Evolutionary conservation across 2,888 invertebrate species (phyloP), one percentile per base, ranked within the genome.

Genomic region (Phengaris arion): DNA sequence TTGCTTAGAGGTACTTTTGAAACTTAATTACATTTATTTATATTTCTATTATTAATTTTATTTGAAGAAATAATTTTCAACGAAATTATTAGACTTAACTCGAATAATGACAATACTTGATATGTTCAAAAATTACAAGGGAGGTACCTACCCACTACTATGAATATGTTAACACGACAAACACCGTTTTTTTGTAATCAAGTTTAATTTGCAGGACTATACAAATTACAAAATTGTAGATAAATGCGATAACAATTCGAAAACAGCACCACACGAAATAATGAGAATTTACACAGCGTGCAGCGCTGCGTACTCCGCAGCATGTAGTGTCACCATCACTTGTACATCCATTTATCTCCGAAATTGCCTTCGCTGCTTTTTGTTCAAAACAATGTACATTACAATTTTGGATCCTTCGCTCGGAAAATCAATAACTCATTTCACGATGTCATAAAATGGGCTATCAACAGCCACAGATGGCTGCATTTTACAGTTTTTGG

Each of bases 321-420:
- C 46, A 4, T 46, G 74, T 64, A 76, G 77, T 77, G 78, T 79
- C 78, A 79, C 77, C 77, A 79, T 75, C 77, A 78, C 77, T 79
- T 77, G 77, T 76, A 76, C 74, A 75, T 77, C 77, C 77, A 79
- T 80, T 80, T 79, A 79, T 80, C 76, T 75, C 76, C 74, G 69
- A 76, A 79, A 79, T 80, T 78, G 79, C 77, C 74, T 55, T 75
- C 77, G 77, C 74, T 75, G 76, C 74, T 76, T 77, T 72, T 74
- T 77, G 75, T 74, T 68, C 69, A 52, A 76, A 74, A 76, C 76
- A 70, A 74, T 68, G 76, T 70, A 45, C 74, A 52, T 75, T 74
- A 72, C 46, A 76, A 76, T 77, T 78, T 69, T 70, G 57, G 48
- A 13, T 70, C 15, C 54, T 2, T 75, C 46, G 51, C 51, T 70